Conservation (phyloP, 2,797 vertebrate genomes). For the Neosilurus hyrtlii region DNA sequence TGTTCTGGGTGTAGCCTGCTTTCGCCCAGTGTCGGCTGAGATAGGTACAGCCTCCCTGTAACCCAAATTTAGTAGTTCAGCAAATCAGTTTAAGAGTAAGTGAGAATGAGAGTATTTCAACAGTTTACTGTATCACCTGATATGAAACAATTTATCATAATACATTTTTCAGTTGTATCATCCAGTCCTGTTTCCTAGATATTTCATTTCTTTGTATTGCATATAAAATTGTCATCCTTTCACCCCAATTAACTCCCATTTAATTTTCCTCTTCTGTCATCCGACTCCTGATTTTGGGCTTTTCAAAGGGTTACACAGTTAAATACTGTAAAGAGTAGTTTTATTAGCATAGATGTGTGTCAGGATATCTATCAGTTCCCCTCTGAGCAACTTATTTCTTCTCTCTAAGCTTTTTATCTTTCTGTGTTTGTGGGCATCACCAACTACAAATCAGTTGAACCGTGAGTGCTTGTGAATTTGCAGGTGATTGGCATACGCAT, state of each 20-base stretch:
- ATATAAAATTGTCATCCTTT: background rate
- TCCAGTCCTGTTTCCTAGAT: background rate
- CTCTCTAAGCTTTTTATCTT: background rate
- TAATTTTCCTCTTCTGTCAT: background rate
- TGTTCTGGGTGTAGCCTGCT: too few relatives aligned
- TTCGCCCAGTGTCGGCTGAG: too few relatives aligned
- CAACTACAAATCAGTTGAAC: background rate
- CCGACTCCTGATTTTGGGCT: background rate
- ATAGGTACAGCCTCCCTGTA: too few relatives aligned
- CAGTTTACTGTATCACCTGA: too few relatives aligned
- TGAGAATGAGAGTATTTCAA: too few relatives aligned
- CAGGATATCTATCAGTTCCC: background rate
- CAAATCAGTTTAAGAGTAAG: too few relatives aligned
- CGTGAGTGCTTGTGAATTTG: background rate
- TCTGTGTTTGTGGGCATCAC: background rate
- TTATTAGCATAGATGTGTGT: background rate
- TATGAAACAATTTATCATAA: too few relatives aligned
- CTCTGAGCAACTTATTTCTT: background rate
- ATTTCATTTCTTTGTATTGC: background rate
- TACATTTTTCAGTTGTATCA: too few relatives aligned
- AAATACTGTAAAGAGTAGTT: background rate
- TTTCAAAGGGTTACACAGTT: background rate
- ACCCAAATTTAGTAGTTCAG: too few relatives aligned
- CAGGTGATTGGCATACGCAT: background rate
- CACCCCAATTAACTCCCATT: background rate